These are phyloP conservation scores for Pagrus major DNA, from an alignment of 2,113 vertebrate species.

Conservation along the genomic window DNA sequence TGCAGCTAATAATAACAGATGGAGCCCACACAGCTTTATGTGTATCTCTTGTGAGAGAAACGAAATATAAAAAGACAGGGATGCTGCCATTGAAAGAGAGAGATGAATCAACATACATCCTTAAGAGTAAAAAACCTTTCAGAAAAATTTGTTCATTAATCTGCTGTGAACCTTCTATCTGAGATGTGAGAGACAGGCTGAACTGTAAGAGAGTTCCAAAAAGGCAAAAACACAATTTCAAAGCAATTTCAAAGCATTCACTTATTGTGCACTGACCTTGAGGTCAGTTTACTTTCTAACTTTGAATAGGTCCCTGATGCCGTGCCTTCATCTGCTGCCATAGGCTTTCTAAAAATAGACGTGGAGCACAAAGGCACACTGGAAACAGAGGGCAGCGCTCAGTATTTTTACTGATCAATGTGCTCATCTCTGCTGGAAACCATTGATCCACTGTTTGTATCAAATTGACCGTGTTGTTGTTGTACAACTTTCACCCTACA, in stretches of 20 bases:
- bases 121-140: conserved; percentile 12
- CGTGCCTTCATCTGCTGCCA: conserved; percentile 73
- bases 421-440: conserved; percentile 77
- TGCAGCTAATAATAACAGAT: conserved; percentile 48
- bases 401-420: conserved; percentile 77
- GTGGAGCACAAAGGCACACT: conserved; percentile 66
- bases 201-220: conserved; percentile 27
- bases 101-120: conserved; percentile 11
- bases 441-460: conserved; percentile 76
- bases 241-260: conserved; percentile 63
- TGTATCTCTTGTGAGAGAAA: conserved; percentile 10
- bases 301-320: conserved; percentile 77
- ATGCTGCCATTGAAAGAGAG: conserved; percentile 11
- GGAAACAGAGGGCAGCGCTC: conserved; percentile 74
- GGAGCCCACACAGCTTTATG: conserved; percentile 12
- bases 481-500: conserved; percentile 50
- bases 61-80: neutral
- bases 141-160: conserved; percentile 24
- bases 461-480: conserved; percentile 66
- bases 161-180: conserved; percentile 22
- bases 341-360: conserved; percentile 80
- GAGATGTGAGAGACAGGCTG: conserved; percentile 32
- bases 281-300: conserved; percentile 78
- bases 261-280: conserved; percentile 73
- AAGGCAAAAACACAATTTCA: conserved; percentile 50